Evolutionary conservation across 2,888 invertebrate genomes (phyloP), one percentile per base, ranked within the genome.

Genomic region (Drymonia ruficornis): DNA sequence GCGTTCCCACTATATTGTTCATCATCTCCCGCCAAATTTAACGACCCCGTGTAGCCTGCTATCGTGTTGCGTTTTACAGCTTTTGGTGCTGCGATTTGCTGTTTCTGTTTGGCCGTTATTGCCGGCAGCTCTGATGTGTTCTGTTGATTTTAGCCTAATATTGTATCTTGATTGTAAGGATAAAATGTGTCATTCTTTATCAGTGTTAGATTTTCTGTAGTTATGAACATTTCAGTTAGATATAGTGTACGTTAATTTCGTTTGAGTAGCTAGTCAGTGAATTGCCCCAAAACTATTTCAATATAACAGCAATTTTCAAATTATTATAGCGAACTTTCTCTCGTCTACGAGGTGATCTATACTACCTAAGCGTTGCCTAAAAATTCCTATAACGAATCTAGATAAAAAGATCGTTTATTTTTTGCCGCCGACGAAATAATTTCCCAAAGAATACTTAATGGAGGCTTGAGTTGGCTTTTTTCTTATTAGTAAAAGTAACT

Each of bases 1-100:
- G 55, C 69, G 67, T 58, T 62, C 62, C 55, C 53, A 62, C 56
- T 62, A 61, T 64, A 68, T 59, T 67, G 64, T 65, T 71, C 64
- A 59, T 67, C 61, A 61, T 59, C 56, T 47, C 44, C 50, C 59
- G 18, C 52, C 51, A 56, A 64, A 61, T 65, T 68, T 69, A 60
- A 65, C 56, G 66, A 55, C 49, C 57, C 53, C 59, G 48, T 53
- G 29, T 53, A 49, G 46, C 28, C 47, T 58, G 49, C 52, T 61
- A 47, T 63, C 64, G 49, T 38, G 36, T 23, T 49, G 18, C 57
- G 36, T 50, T 63, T 60, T 63, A 63, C 52, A 49, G 50, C 44
- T 16, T 38, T 28, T n/a, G n/a, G 40, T 31, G n/a, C 15, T 31
- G 15, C 29, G 12, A 29, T 43, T 43, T 43, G 42, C 11, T 23